These are phyloP conservation scores for Platorchestia sp. DNA, from an alignment of 1,140 invertebrate genomes.

Conservation along the genomic window DNA sequence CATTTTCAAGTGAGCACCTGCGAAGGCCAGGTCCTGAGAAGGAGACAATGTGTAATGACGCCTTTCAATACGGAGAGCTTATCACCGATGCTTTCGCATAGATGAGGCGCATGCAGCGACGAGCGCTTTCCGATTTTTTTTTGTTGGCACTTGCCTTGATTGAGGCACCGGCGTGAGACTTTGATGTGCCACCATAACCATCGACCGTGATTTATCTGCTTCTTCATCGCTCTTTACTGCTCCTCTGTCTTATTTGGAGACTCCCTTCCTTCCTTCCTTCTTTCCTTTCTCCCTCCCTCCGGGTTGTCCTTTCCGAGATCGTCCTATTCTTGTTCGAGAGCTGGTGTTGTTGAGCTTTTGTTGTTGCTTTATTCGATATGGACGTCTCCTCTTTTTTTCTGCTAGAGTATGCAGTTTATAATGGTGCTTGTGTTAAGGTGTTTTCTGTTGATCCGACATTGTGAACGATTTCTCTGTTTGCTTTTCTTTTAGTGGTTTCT, in stretches of 20 bases:
- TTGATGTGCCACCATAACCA: conserved; percentile 47
- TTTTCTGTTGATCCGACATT: background rate
- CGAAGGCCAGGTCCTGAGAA: background rate
- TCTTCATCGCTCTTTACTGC: conserved; percentile 47
- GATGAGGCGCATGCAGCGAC: conserved; percentile 10
- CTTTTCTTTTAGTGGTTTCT: background rate
- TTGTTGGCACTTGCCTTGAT: conserved; percentile 51
- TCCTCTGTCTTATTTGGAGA: conserved; percentile 17
- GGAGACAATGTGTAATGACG: conserved; percentile 29
- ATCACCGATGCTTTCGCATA: conserved; percentile 35
- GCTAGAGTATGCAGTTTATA: background rate
- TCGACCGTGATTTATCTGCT: conserved; percentile 43
- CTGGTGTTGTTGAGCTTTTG: background rate
- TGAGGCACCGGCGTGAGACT: conserved; percentile 41
- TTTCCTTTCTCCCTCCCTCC: background rate
- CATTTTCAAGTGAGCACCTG: background rate
- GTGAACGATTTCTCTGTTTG: background rate
- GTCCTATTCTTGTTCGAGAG: background rate
- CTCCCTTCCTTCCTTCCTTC: background rate
- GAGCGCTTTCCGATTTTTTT: conserved; percentile 13
- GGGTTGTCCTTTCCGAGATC: background rate
- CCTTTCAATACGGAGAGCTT: background rate
- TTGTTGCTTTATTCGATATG: background rate
- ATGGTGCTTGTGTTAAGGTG: background rate
- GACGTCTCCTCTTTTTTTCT: background rate